Conservation (phyloP, 2,113 vertebrate genomes). For the Callorhinus ursinus region DNA sequence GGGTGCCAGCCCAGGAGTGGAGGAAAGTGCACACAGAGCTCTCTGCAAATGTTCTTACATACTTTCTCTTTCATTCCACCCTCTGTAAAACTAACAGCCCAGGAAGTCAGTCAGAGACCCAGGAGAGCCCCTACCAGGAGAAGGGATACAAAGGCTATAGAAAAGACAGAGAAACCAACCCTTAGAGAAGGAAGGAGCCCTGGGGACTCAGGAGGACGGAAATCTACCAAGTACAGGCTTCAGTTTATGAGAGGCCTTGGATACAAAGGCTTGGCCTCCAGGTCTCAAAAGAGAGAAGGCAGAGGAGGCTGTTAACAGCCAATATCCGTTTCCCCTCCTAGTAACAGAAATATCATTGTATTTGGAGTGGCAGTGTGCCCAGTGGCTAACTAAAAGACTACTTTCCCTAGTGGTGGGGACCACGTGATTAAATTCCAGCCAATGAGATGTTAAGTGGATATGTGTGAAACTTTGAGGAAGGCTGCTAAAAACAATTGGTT, state of each 20-base stretch:
- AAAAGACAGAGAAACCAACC: neutral
- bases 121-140: neutral
- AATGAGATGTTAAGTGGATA: neutral
- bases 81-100: neutral
- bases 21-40: neutral
- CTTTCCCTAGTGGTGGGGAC: neutral
- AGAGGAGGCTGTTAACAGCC: neutral
- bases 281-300: neutral
- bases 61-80: neutral
- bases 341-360: neutral
- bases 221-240: neutral
- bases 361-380: neutral
- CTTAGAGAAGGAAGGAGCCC: neutral
- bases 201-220: neutral
- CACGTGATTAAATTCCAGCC: neutral
- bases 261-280: neutral
- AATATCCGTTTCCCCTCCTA: neutral
- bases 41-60: neutral
- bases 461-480: neutral
- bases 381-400: neutral
- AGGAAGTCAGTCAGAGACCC: neutral
- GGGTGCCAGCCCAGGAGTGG: neutral
- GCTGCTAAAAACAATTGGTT: neutral
- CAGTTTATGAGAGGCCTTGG: neutral
- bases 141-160: neutral